phyloP scores from a whole-genome alignment of 2,888 invertebrate species.

The Phanerotoma sp. region DNA sequence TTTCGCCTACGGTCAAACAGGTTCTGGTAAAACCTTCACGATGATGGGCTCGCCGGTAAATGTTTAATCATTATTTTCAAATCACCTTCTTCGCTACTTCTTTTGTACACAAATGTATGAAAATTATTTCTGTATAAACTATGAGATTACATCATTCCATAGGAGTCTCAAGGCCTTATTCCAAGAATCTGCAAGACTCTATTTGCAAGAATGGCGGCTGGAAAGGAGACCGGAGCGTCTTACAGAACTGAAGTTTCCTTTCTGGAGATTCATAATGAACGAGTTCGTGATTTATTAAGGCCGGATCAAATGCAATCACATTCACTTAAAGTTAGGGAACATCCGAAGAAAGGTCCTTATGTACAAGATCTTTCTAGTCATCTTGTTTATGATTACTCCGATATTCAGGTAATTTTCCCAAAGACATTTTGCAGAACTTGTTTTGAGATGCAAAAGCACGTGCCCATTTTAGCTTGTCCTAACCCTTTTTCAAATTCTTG shows the following conservation, averaged over 20 bases:
- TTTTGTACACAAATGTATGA: not conserved
- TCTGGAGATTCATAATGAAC: constrained; percentile 83
- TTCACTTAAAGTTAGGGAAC: constrained; percentile 75
- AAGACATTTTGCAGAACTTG: too few relatives aligned
- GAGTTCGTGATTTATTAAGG: constrained; percentile 72
- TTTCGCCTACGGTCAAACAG: constrained; percentile 90
- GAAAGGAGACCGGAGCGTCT: constrained; percentile 78
- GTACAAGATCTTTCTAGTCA: constrained; percentile 86
- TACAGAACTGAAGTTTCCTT: constrained; percentile 87
- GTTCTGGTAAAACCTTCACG: constrained; percentile 88
- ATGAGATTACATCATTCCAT: constrained; percentile 35
- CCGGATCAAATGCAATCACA: constrained; percentile 64
- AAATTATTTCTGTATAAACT: not conserved
- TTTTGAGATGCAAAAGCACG: too few relatives aligned
- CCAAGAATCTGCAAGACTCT: constrained; percentile 83
- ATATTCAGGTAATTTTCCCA: constrained; percentile 76
- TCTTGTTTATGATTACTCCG: constrained; percentile 81
- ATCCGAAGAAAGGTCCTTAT: constrained; percentile 78
- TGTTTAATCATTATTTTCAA: constrained; percentile 7
- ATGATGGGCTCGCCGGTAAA: constrained; percentile 84
- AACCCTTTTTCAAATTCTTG: too few relatives aligned
- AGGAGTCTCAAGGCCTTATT: constrained; percentile 80
- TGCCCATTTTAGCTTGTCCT: too few relatives aligned
- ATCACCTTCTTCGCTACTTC: not conserved
- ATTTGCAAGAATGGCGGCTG: constrained; percentile 78